Base-by-base conservation (phyloP, 2,888 invertebrate genomes). In the Diarsia mendica region DNA sequence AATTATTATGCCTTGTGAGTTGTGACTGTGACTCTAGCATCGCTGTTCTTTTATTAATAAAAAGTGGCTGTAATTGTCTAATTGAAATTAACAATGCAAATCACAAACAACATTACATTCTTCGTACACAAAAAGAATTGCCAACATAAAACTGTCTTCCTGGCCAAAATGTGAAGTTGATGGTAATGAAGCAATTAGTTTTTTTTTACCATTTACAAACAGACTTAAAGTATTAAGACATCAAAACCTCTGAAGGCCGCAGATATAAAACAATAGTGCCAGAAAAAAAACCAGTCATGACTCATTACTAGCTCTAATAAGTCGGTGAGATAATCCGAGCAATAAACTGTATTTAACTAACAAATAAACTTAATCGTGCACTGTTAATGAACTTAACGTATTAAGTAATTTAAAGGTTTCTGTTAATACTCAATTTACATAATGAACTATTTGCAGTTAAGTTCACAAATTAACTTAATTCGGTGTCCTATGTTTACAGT, bases 111-210 rank as follows among this genome's bases (percentile, higher is more conserved):
- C n/a, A n/a, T n/a, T n/a, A n/a, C n/a, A n/a, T n/a, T n/a, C n/a
- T n/a, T n/a, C n/a, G n/a, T n/a, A n/a, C n/a, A n/a, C n/a, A n/a
- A n/a, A n/a, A 63, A 61, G 69, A 72, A 77, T 80, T 75, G 66
- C 64, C 44, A 65, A 65, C 65, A 79, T 73, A 79, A 81, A 66
- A 65, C 39, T 67, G 67, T 72, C 68, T 85, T 85, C 81, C 80
- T 73, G 55, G 60, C 77, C 68, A 71, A 75, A 73, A 81, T 82
- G 72, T 81, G 75, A 72, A 51, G 5, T 48, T 49, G 33, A 51
- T 67, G 71, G 75, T 84, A 82, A 87, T 82, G 28, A 84, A 84
- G 84, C 81, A 72, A 85, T 87, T 79, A 58, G 74, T 84, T 86
- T 87, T 84, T n/a, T 84, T 84, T 81, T 23, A 68, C 44, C 66